phyloP scores from a whole-genome alignment of 2,113 vertebrate genomes.

The Hydropotes inermis region DNA sequence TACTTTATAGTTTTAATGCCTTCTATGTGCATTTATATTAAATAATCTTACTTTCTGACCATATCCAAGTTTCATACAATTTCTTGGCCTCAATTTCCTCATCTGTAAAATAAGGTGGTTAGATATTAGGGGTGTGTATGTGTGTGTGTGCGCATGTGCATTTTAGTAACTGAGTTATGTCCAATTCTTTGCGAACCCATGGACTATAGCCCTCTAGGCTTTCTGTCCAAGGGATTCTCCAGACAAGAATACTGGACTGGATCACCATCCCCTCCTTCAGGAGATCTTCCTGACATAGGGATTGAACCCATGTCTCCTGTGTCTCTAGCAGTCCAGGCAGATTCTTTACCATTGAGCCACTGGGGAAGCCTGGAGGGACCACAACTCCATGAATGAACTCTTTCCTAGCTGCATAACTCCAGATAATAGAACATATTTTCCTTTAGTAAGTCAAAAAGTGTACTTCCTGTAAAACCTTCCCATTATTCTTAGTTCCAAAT shows the following conservation, averaged over 20 bases:
- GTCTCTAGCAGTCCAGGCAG: not conserved
- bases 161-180: not conserved
- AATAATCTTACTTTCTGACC: not conserved
- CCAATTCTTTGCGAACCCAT: not conserved
- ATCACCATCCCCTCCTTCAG: not conserved
- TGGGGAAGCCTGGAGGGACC: not conserved
- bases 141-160: not conserved
- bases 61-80: not conserved
- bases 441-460: not conserved
- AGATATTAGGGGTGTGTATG: not conserved
- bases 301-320: not conserved
- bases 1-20: not conserved
- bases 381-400: not conserved
- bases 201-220: not conserved
- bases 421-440: conserved; percentile 1
- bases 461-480: not conserved
- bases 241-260: not conserved
- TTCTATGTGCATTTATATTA: not conserved
- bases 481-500: not conserved
- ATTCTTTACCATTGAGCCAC: not conserved
- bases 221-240: not conserved
- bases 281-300: not conserved
- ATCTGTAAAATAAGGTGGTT: not conserved
- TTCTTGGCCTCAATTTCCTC: not conserved
- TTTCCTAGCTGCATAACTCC: conserved; percentile 1